These are phyloP conservation scores for Alligator sinensis DNA, from an alignment of 2,113 vertebrate genomes.

Conservation along the genomic window DNA sequence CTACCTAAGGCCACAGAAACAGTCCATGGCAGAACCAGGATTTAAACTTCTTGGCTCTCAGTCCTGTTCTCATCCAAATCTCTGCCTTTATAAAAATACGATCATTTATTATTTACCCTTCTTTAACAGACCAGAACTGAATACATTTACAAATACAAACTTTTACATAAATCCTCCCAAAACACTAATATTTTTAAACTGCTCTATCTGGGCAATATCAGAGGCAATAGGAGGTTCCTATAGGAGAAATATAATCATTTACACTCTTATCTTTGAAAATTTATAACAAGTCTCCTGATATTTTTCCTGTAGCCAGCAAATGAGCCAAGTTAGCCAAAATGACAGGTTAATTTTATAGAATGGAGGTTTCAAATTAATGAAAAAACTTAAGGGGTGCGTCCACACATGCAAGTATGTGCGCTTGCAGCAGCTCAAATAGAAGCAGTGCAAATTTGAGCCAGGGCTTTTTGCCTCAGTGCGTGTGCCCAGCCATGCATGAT, in stretches of 20 bases:
- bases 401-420: too few relatives aligned
- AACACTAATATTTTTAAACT: neutral
- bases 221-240: neutral
- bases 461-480: neutral
- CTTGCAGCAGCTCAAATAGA: too few relatives aligned
- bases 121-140: neutral
- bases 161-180: neutral
- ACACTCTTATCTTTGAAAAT: neutral
- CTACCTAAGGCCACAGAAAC: neutral
- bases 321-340: neutral
- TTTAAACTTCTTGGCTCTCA: neutral
- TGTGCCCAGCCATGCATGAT: neutral
- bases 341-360: neutral
- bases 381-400: neutral
- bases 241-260: neutral
- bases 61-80: neutral
- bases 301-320: neutral
- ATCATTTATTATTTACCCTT: neutral
- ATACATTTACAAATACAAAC: neutral
- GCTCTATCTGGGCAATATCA: neutral
- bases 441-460: too few relatives aligned
- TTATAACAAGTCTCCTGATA: neutral
- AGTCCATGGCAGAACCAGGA: neutral
- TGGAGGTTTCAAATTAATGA: neutral
- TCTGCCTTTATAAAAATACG: neutral